Evolutionary conservation across 2,113 vertebrate genomes (phyloP).

Genomic region (Xiphophorus couchianus): DNA sequence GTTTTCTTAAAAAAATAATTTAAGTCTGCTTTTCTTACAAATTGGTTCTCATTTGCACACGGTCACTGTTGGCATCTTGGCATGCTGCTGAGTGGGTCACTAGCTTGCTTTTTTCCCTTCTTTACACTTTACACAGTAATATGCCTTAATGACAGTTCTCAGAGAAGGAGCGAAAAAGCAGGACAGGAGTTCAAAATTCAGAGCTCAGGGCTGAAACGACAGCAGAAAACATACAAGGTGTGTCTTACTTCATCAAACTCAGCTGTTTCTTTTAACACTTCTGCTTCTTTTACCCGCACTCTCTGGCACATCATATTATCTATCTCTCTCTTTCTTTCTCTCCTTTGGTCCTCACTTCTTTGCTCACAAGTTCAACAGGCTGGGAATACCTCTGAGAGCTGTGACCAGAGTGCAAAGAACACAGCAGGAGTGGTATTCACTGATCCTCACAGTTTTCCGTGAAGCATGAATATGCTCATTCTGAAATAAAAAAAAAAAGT

Average conservation of each 20-base stretch:
- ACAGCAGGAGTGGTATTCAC: conserved; percentile 65
- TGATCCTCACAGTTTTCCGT: conserved; percentile 54
- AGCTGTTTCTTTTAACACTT: conserved; percentile 57
- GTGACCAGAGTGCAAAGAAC: conserved; percentile 72
- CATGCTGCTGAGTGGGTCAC: conserved; percentile 51
- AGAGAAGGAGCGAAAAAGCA: conserved; percentile 42
- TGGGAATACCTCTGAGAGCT: conserved; percentile 73
- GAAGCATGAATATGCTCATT: conserved; percentile 37
- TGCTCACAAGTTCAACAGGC: conserved; percentile 66
- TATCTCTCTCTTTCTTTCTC: conserved; percentile 26
- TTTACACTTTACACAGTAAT: conserved; percentile 58
- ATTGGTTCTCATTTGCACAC: neutral
- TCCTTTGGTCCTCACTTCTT: conserved; percentile 43
- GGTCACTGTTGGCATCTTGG: conserved; percentile 39
- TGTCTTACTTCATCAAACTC: conserved; percentile 55
- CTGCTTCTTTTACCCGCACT: conserved; percentile 15
- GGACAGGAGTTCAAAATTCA: conserved; percentile 24
- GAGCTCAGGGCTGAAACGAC: conserved; percentile 48
- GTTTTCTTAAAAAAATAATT: neutral
- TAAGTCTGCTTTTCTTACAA: neutral
- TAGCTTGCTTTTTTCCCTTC: conserved; percentile 25
- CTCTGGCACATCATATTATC: conserved; percentile 50
- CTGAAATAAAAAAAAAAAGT: conserved; percentile 13
- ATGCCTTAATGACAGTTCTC: conserved; percentile 62
- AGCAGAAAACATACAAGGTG: conserved; percentile 42